phyloP scores from a whole-genome alignment of 2,888 invertebrate genomes.

The Aplocera efformata region DNA sequence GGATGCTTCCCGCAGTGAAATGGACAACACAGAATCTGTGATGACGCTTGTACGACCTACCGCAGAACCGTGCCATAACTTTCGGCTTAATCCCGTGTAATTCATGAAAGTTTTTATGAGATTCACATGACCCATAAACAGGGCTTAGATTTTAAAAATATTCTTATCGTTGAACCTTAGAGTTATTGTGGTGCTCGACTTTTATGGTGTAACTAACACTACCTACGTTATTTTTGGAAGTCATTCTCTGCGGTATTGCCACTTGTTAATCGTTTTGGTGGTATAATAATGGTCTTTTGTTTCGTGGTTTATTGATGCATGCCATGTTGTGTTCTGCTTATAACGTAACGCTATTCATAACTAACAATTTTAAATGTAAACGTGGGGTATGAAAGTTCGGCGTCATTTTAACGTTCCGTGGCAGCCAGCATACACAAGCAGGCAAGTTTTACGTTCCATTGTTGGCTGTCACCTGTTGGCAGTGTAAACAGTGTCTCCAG shows the following conservation, averaged over 20 bases:
- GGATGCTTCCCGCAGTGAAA: slow-evolving; percentile 13
- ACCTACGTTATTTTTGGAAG: slow-evolving; percentile 24
- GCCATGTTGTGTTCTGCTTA: slow-evolving; percentile 23
- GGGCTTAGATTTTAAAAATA: slow-evolving; percentile 43
- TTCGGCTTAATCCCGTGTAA: slow-evolving; percentile 65
- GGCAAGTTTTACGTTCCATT: slow-evolving; percentile 39
- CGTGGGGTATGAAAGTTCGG: slow-evolving; percentile 28
- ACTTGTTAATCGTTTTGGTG: slow-evolving; percentile 16
- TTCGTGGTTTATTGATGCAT: slow-evolving; percentile 18
- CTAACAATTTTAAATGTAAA: slow-evolving; percentile 25
- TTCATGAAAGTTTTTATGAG: slow-evolving; percentile 62
- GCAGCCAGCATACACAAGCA: slow-evolving; percentile 28
- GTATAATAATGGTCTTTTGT: slow-evolving; percentile 19
- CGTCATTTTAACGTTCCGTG: slow-evolving; percentile 27
- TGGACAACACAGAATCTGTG: slow-evolving; percentile 27
- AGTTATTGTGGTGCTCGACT: slow-evolving; percentile 26
- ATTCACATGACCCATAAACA: slow-evolving; percentile 54
- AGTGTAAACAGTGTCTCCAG: slow-evolving; percentile 58
- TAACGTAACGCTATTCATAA: slow-evolving; percentile 16
- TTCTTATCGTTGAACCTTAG: slow-evolving; percentile 34
- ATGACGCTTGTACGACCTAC: slow-evolving; percentile 60
- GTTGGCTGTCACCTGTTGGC: slow-evolving; percentile 57
- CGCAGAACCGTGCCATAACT: slow-evolving; percentile 65
- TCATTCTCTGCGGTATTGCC: slow-evolving; percentile 12
- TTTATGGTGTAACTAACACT: slow-evolving; percentile 23